Evolutionary conservation across 2,888 invertebrate species (phyloP).

Genomic region (Exocentrus adspersus): DNA sequence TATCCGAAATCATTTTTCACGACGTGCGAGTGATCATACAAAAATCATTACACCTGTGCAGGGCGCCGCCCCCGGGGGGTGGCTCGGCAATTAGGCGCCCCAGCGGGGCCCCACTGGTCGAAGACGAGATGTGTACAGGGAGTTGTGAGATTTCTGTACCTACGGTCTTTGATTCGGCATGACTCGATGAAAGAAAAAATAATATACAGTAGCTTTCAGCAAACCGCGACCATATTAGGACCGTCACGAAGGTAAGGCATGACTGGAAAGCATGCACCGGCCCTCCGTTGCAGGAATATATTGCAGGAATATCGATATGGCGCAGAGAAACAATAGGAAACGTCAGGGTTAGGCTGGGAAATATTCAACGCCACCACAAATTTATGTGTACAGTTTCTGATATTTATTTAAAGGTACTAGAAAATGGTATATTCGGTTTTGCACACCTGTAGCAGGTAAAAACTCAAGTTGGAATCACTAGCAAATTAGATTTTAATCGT

Average conservation of each 20-base stretch:
- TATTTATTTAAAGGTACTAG: too few species aligned
- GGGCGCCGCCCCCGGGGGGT: slow-evolving; percentile 50
- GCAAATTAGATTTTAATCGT: slow-evolving; percentile 2
- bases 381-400: too few species aligned
- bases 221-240: slow-evolving; percentile 36
- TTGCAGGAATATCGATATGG: slow-evolving; percentile 27
- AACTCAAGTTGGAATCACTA: not conserved
- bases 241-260: slow-evolving; percentile 33
- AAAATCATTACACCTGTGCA: slow-evolving; percentile 55
- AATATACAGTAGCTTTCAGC: slow-evolving; percentile 34
- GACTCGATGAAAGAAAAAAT: too few species aligned
- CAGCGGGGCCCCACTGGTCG: slow-evolving; percentile 37
- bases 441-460: too few species aligned
- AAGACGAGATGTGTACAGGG: not conserved
- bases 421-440: too few species aligned
- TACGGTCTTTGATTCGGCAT: too few species aligned
- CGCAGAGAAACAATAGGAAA: slow-evolving; percentile 24
- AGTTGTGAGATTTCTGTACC: too few species aligned
- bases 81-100: slow-evolving; percentile 46
- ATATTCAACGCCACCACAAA: not conserved
- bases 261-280: slow-evolving; percentile 27
- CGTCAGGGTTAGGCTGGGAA: not conserved
- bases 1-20: slow-evolving; percentile 49
- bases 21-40: slow-evolving; percentile 49
- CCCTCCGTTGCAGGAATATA: slow-evolving; percentile 17